Evolutionary conservation across 1,140 invertebrate species (phyloP).

Genomic region (Mactra quadrangularis): DNA sequence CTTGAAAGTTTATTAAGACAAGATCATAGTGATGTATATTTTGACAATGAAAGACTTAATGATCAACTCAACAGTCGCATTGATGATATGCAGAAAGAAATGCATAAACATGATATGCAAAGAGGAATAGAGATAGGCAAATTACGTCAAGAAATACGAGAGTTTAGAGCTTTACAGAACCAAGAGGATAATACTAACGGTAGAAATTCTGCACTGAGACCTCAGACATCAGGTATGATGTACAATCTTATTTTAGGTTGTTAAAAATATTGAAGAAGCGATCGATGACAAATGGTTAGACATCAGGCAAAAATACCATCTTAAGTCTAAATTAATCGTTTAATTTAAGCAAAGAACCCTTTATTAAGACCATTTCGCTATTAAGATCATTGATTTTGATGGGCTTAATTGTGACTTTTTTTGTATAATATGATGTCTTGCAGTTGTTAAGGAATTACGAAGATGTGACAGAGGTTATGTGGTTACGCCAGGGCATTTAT

Average conservation of each 20-base stretch:
- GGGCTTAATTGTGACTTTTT: no score
- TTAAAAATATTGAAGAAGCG: background rate
- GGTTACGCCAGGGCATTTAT: no score
- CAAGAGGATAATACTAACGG: slow-evolving; percentile 47
- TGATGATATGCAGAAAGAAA: slow-evolving; percentile 64
- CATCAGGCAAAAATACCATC: no score
- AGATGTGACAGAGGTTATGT: no score
- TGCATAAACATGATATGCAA: slow-evolving; percentile 52
- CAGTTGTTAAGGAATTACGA: no score
- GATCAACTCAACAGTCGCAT: slow-evolving; percentile 60
- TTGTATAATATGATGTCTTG: no score
- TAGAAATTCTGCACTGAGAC: slow-evolving; percentile 18
- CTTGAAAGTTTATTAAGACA: slow-evolving; percentile 65
- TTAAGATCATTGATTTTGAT: no score
- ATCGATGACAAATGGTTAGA: background rate
- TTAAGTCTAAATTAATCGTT: no score
- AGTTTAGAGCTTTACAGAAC: slow-evolving; percentile 50
- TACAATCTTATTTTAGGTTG: background rate
- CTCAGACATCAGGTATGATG: slow-evolving; percentile 40
- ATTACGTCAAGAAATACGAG: slow-evolving; percentile 59
- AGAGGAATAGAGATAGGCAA: slow-evolving; percentile 42
- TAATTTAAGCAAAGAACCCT: no score
- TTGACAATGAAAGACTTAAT: slow-evolving; percentile 71
- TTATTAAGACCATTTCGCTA: no score
- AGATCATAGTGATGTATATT: slow-evolving; percentile 73